phyloP scores from a whole-genome alignment of 2,797 vertebrate species.

The Pterois miles region DNA sequence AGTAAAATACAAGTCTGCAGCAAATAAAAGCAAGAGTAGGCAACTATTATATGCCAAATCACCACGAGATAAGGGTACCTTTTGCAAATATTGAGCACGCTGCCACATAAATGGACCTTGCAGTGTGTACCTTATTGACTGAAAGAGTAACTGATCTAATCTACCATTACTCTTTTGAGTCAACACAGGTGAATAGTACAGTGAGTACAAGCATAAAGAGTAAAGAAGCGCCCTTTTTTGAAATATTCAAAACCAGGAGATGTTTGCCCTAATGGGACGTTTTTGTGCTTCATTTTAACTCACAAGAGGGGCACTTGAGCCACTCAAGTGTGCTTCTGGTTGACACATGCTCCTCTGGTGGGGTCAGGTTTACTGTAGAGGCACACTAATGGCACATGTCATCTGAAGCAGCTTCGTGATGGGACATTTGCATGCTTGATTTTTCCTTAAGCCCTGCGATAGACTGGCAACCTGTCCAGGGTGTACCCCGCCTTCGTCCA shows the following conservation, averaged over 20 bases:
- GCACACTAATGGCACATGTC: neutral
- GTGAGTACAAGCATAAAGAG: neutral
- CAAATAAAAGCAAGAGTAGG: neutral
- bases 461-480: too few species aligned
- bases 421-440: neutral
- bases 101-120: neutral
- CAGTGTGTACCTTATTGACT: neutral
- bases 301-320: neutral
- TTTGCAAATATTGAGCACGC: constrained; percentile 6
- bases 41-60: neutral
- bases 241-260: neutral
- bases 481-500: too few species aligned
- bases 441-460: neutral
- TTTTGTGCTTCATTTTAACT: neutral
- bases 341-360: neutral
- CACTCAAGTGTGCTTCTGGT: neutral
- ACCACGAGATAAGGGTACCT: constrained; percentile 4
- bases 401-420: neutral
- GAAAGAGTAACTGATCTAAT: constrained; percentile 14
- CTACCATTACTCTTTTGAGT: neutral
- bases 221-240: neutral
- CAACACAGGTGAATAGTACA: constrained; percentile 2
- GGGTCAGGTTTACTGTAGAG: neutral
- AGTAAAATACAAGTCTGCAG: neutral
- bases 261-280: neutral